These are phyloP conservation scores for Catamblyrhynchus diadema DNA, from an alignment of 2,797 vertebrate species.

Conservation along the genomic window DNA sequence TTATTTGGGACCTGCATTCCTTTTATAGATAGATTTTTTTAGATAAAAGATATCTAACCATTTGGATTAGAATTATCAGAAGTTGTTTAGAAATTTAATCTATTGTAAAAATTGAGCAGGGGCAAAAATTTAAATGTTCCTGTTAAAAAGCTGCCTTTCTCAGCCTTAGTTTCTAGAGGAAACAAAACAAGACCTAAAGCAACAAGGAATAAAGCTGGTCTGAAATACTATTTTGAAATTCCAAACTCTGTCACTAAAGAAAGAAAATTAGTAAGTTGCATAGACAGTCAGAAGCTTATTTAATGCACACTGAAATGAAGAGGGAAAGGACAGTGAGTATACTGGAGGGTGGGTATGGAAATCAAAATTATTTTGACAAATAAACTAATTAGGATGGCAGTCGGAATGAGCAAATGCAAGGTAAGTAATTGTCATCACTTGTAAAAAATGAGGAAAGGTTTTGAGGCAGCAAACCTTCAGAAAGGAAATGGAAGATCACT, in stretches of 20 bases:
- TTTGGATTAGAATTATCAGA: neutral
- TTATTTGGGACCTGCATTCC: neutral
- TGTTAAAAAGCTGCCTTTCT: neutral
- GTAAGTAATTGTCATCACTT: neutral
- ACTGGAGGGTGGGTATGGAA: neutral
- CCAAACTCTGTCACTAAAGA: neutral
- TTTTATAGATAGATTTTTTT: neutral
- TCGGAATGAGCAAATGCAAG: neutral
- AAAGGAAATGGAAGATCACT: neutral
- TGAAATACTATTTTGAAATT: neutral
- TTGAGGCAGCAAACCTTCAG: neutral
- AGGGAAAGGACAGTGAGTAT: neutral
- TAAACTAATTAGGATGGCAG: neutral
- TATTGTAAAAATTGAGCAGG: neutral
- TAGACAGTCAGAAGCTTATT: neutral
- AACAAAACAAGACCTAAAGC: neutral
- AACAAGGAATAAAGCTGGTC: neutral
- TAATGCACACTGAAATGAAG: neutral
- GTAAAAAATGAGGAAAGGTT: neutral
- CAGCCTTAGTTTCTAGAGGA: neutral
- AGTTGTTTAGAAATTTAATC: neutral
- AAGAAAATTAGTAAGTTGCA: neutral
- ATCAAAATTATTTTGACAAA: neutral
- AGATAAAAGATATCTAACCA: neutral
- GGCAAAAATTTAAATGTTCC: neutral